Evolutionary conservation across 2,797 vertebrate species (phyloP), one percentile per base, ranked within the genome.

Genomic region (Macropodus opercularis): DNA sequence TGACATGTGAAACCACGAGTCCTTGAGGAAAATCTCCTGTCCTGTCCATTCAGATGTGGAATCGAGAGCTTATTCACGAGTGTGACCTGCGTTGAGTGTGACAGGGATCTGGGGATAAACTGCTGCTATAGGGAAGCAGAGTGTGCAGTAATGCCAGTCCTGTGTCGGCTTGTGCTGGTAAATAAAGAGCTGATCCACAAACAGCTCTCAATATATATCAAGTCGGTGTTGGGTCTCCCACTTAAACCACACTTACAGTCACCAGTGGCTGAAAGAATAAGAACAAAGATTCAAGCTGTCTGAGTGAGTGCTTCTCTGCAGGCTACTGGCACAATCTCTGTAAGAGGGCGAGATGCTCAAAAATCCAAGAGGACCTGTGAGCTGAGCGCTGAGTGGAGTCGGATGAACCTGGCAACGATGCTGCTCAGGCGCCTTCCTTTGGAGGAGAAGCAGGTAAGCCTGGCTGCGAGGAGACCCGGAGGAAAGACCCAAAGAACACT

Each of bases 331-430:
- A 64, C 48, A 59, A 54, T 69, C 49, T 49, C 56, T 56, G 47
- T 52, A 52, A 60, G 73, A 67, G 64, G 42, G 48, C 5, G 22
- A 67, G 60, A 64, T n/a, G 40, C 18, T 60, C 35, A 18, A 42
- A 76, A 77, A 71, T 81, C 80, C 73, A 77, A 71, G 60, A 71
- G 50, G 75, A 66, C 43, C 61, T 54, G 51, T 18, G 63, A 72
- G 64, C 44, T 70, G 73, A 81, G 73, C 58, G n/a, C 36, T 39
- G 38, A 72, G 32, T 53, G 43, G 57, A 75, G 65, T 56, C 58
- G 27, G 67, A 56, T 73, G 63, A 79, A 76, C 58, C 63, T 63
- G 64, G 63, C 58, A 61, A 68, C 43, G 57, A 65, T 62, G 63
- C 57, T 43, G 54, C 51, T 63, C 64, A 48, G 44, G 58, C n/a